phyloP scores from a whole-genome alignment of 2,797 vertebrate genomes.

The Octomys mimax region DNA sequence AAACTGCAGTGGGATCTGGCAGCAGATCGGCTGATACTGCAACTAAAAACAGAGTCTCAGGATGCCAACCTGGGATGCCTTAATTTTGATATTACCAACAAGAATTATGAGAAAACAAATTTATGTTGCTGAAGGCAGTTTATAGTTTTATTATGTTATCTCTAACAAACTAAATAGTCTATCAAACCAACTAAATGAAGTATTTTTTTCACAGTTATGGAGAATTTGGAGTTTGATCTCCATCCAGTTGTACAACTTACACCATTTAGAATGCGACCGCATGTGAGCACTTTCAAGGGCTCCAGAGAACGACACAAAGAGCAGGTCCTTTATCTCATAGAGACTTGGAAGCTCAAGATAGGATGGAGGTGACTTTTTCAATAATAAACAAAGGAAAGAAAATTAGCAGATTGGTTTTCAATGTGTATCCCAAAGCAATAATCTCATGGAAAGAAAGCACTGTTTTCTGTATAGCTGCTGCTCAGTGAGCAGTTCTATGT shows the following conservation, averaged over 20 bases:
- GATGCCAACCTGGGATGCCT: no score
- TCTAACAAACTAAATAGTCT: background rate
- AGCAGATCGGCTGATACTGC: background rate
- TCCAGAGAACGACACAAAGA: background rate
- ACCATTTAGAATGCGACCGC: background rate
- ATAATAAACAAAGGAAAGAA: background rate
- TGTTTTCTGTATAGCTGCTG: background rate
- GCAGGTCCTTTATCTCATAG: background rate
- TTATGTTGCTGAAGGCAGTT: background rate
- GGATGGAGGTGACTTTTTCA: background rate
- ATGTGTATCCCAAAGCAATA: background rate
- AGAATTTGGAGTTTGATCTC: background rate
- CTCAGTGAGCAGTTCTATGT: background rate
- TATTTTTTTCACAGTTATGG: background rate
- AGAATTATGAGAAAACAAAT: background rate
- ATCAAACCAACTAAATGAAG: background rate
- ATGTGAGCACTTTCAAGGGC: background rate
- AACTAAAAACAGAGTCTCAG: background rate
- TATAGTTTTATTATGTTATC: background rate
- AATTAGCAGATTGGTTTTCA: background rate
- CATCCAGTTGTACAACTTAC: background rate
- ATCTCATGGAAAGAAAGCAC: background rate
- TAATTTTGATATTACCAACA: background rate
- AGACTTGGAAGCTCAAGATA: background rate
- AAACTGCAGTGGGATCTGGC: rapidly evolving